Base-by-base conservation (phyloP, 1,140 invertebrate genomes). In the Atta texana region DNA sequence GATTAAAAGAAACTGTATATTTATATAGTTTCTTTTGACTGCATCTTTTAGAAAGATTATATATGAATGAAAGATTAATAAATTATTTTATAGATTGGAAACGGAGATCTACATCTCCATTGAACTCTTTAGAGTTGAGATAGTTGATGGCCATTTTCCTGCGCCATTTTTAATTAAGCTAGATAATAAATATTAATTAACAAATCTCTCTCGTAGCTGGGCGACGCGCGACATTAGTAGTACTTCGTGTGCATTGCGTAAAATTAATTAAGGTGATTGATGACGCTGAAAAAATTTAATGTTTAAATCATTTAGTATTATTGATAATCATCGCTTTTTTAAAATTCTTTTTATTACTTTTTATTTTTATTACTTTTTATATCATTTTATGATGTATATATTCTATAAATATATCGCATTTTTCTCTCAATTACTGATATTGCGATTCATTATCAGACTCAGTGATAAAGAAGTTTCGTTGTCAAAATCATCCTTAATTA, bases 101-200 rank as follows among this genome's bases (percentile, higher is more conserved):
- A 74, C 21, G 18, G 7, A 74, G n/a, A 75, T 14, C 6, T 84
- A 18, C 18, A 8, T 28, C 16, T 28, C 39, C 34, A 18, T 51
- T 49, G 18, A n/a, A 44, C 28, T 84, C 39, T 75, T 75, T 49
- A 59, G 24, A 12, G 24, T 63, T 84, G 24, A 24, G 28, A 34
- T 61, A 39, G 10, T 12, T 10, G 34, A 31, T 71, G 34, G 24
- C 8, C 39, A 24, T 24, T 24, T 24, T 84, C 7, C 24, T 82
- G 80, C 39, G 53, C 24, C 55, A 72, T 74, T 84, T 28, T 74
- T 61, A 82, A 84, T 74, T 82, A 82, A 82, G 39, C 69, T 84
- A 84, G n/a, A 51, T 84, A 84, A 84, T 84, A 84, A 84, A 84
- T 84, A 84, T 75, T 84, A 84, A 75, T 61, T 61, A 75, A 63